Conservation (phyloP, 2,113 vertebrate genomes). For the Cardinalis cardinalis region DNA sequence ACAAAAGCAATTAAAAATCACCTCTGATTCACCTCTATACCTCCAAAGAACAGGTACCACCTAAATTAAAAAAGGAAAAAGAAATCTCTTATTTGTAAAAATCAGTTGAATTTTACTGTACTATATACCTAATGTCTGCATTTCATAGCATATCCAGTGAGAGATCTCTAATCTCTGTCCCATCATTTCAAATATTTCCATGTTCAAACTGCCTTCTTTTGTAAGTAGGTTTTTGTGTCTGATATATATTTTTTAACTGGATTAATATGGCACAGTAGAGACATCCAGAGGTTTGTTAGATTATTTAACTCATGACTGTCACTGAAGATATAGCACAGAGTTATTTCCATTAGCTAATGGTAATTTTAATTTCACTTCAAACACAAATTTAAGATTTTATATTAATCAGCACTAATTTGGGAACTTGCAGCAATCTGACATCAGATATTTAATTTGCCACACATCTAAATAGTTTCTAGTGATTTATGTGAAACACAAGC, state of each 20-base stretch:
- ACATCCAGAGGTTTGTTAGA: conserved; percentile 43
- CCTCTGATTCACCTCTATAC: neutral
- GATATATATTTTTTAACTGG: neutral
- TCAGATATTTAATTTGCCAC: conserved; percentile 21
- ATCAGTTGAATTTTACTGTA: neutral
- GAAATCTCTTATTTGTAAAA: neutral
- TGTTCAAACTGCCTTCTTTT: conserved; percentile 9
- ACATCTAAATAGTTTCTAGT: neutral
- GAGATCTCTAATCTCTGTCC: neutral
- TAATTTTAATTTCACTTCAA: conserved; percentile 22
- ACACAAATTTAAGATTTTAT: neutral
- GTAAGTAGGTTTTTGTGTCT: neutral
- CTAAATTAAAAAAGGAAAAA: neutral
- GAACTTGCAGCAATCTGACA: conserved; percentile 1
- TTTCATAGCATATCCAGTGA: neutral
- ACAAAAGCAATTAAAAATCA: neutral
- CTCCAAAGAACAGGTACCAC: neutral
- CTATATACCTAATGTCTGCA: fast-evolving
- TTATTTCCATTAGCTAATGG: neutral
- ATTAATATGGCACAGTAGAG: conserved; percentile 15
- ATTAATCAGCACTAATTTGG: conserved; percentile 18
- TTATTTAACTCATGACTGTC: conserved; percentile 29
- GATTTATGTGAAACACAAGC: neutral
- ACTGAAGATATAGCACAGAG: conserved; percentile 16
- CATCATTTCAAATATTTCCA: neutral